Percentiles rank a stretch among this genome's conserved stretches.
Evolutionary conservation across 2,113 vertebrate species (phyloP).

Genomic region (Channa argus): DNA sequence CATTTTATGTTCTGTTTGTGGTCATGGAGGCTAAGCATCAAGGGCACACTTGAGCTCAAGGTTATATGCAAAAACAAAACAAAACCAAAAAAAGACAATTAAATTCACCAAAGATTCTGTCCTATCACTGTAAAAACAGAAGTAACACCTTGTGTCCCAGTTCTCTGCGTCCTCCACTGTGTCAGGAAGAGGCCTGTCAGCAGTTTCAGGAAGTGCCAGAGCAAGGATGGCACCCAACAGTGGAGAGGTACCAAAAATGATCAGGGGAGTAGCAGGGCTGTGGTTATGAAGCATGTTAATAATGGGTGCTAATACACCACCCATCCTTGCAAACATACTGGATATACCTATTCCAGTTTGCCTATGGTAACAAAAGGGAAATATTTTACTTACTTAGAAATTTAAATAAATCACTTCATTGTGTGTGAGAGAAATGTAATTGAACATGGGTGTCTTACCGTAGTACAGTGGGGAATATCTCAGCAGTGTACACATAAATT

Average conservation of each 20-base stretch:
- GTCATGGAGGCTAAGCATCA: background rate
- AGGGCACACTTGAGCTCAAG: background rate
- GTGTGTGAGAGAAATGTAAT: background rate
- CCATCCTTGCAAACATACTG: constrained; percentile 83
- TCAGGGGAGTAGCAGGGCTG: constrained; percentile 65
- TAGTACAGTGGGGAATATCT: constrained; percentile 88
- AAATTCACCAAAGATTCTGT: background rate
- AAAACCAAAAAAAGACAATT: background rate
- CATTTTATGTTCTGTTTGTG: background rate
- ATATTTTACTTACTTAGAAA: background rate
- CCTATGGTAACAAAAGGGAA: constrained; percentile 57
- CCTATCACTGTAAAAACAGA: too few species aligned
- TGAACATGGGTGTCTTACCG: constrained; percentile 68
- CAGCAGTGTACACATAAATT: constrained; percentile 86
- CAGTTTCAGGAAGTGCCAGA: constrained; percentile 85
- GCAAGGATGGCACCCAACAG: constrained; percentile 80
- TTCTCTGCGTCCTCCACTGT: constrained; percentile 83
- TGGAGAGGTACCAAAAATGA: constrained; percentile 80
- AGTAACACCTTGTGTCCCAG: constrained; percentile 66
- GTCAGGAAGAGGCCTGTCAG: constrained; percentile 81
- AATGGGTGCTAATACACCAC: constrained; percentile 84
- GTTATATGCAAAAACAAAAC: background rate
- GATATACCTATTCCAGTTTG: constrained; percentile 87
- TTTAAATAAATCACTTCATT: background rate
- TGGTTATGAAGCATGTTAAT: constrained; percentile 80